phyloP scores from a whole-genome alignment of 2,888 invertebrate genomes.

The Labia minor region DNA sequence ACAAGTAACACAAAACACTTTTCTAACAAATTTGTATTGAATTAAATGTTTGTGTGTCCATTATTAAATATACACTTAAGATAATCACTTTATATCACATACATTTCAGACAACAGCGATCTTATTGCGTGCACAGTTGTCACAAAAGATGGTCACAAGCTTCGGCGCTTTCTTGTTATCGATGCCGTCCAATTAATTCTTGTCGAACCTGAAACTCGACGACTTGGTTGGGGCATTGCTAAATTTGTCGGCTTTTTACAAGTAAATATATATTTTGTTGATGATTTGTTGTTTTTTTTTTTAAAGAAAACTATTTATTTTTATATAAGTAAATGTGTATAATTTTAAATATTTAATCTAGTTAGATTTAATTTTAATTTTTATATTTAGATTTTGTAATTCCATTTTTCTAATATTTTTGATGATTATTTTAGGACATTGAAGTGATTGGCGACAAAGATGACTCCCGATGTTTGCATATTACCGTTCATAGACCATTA shows the following conservation, averaged over 20 bases:
- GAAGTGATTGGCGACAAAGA: conserved; percentile 92
- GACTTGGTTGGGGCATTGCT: conserved; percentile 95
- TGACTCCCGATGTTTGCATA: conserved; percentile 87
- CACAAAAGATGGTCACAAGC: conserved; percentile 78
- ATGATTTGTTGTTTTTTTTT: too few relatives aligned
- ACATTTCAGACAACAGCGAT: conserved; percentile 83
- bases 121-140: conserved; percentile 92
- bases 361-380: background rate
- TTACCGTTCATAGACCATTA: conserved; percentile 78
- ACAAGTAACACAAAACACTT: too few relatives aligned
- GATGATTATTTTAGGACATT: conserved; percentile 72
- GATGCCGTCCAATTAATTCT: conserved; percentile 90
- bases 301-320: background rate
- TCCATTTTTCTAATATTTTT: conserved; percentile 21
- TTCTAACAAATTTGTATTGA: background rate
- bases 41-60: background rate
- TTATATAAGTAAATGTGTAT: background rate
- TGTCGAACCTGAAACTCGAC: conserved; percentile 90
- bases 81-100: conserved; percentile 20
- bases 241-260: conserved; percentile 87
- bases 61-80: background rate
- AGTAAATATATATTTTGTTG: conserved; percentile 33
- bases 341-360: background rate
- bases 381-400: too few relatives aligned
- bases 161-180: conserved; percentile 89